Evolutionary conservation across 1,140 invertebrate species (phyloP), one percentile per base, ranked within the genome.

Genomic region (Drosophila pachea): DNA sequence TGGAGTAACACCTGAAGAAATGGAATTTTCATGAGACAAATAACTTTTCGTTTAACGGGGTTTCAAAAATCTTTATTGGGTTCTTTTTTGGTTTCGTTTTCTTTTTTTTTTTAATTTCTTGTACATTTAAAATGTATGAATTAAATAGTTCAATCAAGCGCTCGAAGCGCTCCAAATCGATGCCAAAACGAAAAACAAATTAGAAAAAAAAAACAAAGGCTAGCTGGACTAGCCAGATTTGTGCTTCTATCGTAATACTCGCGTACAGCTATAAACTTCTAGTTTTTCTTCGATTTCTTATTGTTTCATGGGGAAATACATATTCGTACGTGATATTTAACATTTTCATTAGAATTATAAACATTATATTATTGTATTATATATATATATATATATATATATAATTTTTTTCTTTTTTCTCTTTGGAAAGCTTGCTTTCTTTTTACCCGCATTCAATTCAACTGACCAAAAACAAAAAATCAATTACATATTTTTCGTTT

Each of bases 81-180:
- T 63, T 66, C 40, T 84, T 67, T 70, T 76, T 64, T 74, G 22
- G 22, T 22, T 22, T 22, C 22, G 3, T 77, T 58, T 78, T 79
- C 54, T 64, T 40, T 50, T 52, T 70, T 54, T 66, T 62, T 66
- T 60, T 52, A 29, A 36, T 55, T 75, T 60, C 45, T 66, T 77
- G 76, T 74, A 86, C 81, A 76, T 84, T 84, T 74, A 61, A 87
- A 86, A 78, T 83, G 75, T 75, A 69, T 62, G 75, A 73, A 68
- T 73, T 40, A 71, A 76, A 86, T 71, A 79, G 48, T 55, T 64
- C 22, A 49, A 53, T 54, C 32, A 29, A 32, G 12, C 59, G 43
- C 66, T 62, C 66, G 59, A 12, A 68, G 66, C 43, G 50, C n/a
- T 45, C 45, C 7, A 52, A 60, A 48, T 68, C 55, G 59, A 38